Evolutionary conservation across 2,797 vertebrate species (phyloP), one percentile per base, ranked within the genome.

Genomic region (Peromyscus eremicus): DNA sequence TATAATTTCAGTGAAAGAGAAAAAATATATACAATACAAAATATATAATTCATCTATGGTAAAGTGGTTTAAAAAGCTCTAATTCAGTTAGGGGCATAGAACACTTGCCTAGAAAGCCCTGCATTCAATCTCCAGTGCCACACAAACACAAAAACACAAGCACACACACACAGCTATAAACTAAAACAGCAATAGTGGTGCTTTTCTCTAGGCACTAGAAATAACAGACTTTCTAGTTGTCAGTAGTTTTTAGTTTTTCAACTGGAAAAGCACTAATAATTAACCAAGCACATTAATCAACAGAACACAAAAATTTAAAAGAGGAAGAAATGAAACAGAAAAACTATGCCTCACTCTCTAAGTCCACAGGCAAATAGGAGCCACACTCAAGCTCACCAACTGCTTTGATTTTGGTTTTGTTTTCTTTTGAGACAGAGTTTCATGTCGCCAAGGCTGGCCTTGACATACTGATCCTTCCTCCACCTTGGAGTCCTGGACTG

Each of bases 231-330:
- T 96, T 76, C 75, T 80, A 34, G 34, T n/a, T 82, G 68, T 34
- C 49, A 83, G 1, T 46, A 77, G 55, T 92, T 87, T 84, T 57
- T 68, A 91, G 55, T 46, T 83, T 95, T 90, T 87, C 73, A 92
- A 96, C 19, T 66, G 21, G 62, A 85, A 85, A 84, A 85, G 11
- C 62, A 84, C 40, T 70, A 86, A 70, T 52, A 70, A 86, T 10
- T 52, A 68, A 88, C 34, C 62, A 93, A 89, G 34, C 11, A 84
- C 13, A 90, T 64, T 85, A 93, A 6, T 52, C 83, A 43, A 49
- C 40, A 91, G 29, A 84, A 92, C 43, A 17, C 25, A 46, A 21
- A 52, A 76, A 91, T 77, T 91, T 91, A 68, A 94, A 83, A 93
- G 21, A 34, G 43, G 70, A 43, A 62, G 66, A 57, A 6, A 55